Percentiles rank a stretch among this genome's conserved stretches.
These are phyloP conservation scores for Dryococelus australis DNA, from an alignment of 2,888 invertebrate species.

Conservation along the genomic window DNA sequence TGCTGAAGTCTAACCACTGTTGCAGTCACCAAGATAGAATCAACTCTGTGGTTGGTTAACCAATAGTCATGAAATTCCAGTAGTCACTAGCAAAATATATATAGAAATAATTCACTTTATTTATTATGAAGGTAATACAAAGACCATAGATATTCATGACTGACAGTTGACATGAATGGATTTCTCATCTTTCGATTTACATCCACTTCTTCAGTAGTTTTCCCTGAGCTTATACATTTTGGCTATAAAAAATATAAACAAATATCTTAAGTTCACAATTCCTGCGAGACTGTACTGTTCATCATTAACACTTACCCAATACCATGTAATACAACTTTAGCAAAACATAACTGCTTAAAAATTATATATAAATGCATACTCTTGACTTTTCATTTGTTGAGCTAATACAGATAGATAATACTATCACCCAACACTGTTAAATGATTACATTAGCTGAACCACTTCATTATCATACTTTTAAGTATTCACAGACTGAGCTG, in stretches of 20 bases:
- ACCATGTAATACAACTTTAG: neutral
- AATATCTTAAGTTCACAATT: neutral
- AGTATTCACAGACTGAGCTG: no score
- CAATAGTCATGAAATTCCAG: no score
- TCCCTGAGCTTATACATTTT: neutral
- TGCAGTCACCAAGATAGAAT: no score
- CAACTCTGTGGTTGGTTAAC: no score
- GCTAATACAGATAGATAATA: neutral
- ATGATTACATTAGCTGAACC: no score
- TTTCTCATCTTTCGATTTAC: neutral
- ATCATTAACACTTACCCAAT: neutral
- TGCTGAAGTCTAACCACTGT: no score
- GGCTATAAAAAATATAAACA: neutral
- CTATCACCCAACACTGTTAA: neutral
- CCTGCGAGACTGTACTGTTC: no score
- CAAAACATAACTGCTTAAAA: neutral
- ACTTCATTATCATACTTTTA: no score
- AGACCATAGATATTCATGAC: neutral
- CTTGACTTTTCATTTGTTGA: neutral
- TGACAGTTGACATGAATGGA: neutral
- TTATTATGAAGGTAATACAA: neutral
- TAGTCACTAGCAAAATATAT: neutral
- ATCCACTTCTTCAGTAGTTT: neutral
- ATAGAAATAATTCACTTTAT: neutral
- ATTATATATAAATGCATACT: neutral